Base-by-base conservation (phyloP, 1,140 invertebrate species). In the Drosophila tristis region DNA sequence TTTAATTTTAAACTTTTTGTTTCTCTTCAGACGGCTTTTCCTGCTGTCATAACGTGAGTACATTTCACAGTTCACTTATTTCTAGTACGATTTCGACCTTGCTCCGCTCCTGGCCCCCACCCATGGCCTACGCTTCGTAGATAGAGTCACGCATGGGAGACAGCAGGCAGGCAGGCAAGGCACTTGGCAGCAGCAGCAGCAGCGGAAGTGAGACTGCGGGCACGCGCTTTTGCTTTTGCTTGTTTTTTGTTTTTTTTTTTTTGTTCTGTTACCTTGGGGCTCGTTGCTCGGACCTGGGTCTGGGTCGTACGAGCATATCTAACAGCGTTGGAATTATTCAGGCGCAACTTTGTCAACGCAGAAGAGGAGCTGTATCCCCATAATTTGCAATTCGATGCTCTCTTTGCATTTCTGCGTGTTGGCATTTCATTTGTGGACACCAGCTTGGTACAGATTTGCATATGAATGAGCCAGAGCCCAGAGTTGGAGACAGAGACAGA, bases 331-430 rank as follows among this genome's bases (percentile, higher is more conserved):
- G 54, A 77, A 70, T 75, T 77, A 70, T 77, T 76, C 74, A 76
- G 74, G 55, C 74, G 57, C 74, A 77, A 61, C 74, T 70, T 76
- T 77, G 74, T 77, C 74, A 76, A 62, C 73, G 57, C 54, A 39
- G 47, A 16, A 42, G 61, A 44, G 26, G 44, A 35, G 57, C 25
- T 50, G 42, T 35, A 50, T 35, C 55, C 57, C 66, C 78, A 87
- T 72, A 75, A 87, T 87, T 87, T 87, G 82, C 82, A 87, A 87
- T 87, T 87, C 82, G 82, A 87, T 87, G 82, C 82, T 87, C 82
- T 89, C 78, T 89, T 89, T 89, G 84, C 84, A 82, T 82, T 87
- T 82, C 80, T 89, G 79, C 84, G 84, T 89, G 84, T 89, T 89
- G 84, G 84, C 85, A 89, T 89, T 89, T 89, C 84, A 89, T 89